Base-by-base conservation (phyloP, 2,888 invertebrate species). In the Heliconius sara region DNA sequence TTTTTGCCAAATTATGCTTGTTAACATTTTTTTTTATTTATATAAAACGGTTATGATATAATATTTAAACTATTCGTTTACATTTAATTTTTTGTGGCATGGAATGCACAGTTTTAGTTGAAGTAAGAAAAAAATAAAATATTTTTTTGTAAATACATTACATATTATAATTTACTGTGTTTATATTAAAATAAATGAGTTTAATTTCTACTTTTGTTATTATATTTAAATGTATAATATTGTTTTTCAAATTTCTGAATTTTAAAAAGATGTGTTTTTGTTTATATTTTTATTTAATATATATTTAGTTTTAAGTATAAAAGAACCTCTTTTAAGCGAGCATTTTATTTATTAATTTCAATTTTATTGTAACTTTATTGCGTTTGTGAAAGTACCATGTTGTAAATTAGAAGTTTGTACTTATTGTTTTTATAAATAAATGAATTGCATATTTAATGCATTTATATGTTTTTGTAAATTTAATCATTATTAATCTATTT, bases 241-340 rank as follows among this genome's bases (percentile, higher is more conserved):
- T 75, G 39, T 43, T 25, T 65, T 65, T 75, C 3, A 30, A 72
- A 57, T 74, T 60, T 43, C 16, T 39, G 16, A 34, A 34, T 34
- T 52, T 19, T 6, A 52, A 6, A 52, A 52, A 19, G n/a, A 52
- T 52, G 19, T 30, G 13, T 34, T 22, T 34, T 25, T 39, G 16
- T 39, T 25, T 16, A 63, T n/a, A 30, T 27, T 71, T 71, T 66
- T 80, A 77, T 77, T 75, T 65, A 77, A 65, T 60, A 65, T 67
- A 47, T 68, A 73, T 65, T 75, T 79, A 70, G 27, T 63, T 66
- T 70, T 76, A 71, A 71, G 71, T 65, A n/a, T 30, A 39, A 22
- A 47, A 9, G 5, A 70, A 25, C 25, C 25, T 75, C 63, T 25
- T n/a, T 70, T 57, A 57, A 76, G 52, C 60, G 47, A 19, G 30